phyloP scores from a whole-genome alignment of 2,113 vertebrate genomes.

The Trogon surrucura region DNA sequence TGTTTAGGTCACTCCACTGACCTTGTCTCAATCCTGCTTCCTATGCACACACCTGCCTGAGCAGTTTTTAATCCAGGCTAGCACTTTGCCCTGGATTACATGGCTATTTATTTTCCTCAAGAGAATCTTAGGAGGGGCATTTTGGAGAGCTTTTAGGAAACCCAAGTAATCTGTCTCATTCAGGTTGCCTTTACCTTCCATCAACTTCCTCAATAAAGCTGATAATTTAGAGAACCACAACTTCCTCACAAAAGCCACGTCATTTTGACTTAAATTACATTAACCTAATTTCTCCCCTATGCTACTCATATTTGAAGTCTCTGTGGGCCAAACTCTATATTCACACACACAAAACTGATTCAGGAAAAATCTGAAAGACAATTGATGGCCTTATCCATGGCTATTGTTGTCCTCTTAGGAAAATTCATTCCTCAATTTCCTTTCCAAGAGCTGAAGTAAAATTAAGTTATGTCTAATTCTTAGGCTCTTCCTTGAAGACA shows the following conservation, averaged over 20 bases:
- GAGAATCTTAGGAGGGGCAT: background rate
- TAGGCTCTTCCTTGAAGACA: background rate
- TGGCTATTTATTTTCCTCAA: background rate
- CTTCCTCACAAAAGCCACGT: slow-evolving; percentile 12
- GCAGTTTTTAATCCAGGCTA: background rate
- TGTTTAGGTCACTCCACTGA: background rate
- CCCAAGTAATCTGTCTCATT: background rate
- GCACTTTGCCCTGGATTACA: background rate
- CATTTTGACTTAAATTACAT: slow-evolving; percentile 19
- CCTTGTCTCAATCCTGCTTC: background rate
- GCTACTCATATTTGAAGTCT: background rate
- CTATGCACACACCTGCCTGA: background rate
- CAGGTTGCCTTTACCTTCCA: slow-evolving; percentile 19
- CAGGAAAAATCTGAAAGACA: slow-evolving; percentile 24
- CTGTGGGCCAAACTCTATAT: background rate
- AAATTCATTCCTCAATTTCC: slow-evolving; percentile 33
- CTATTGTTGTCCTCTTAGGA: slow-evolving; percentile 32
- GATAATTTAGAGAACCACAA: background rate
- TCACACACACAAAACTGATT: slow-evolving; percentile 23
- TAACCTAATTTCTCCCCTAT: slow-evolving; percentile 27
- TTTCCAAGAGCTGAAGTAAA: slow-evolving; percentile 16
- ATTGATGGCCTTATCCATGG: slow-evolving; percentile 9
- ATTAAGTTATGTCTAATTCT: slow-evolving; percentile 43
- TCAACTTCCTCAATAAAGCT: background rate
- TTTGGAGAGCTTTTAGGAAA: slow-evolving; percentile 30